phyloP scores from a whole-genome alignment of 2,113 vertebrate genomes.

The Sminthopsis crassicaudata region DNA sequence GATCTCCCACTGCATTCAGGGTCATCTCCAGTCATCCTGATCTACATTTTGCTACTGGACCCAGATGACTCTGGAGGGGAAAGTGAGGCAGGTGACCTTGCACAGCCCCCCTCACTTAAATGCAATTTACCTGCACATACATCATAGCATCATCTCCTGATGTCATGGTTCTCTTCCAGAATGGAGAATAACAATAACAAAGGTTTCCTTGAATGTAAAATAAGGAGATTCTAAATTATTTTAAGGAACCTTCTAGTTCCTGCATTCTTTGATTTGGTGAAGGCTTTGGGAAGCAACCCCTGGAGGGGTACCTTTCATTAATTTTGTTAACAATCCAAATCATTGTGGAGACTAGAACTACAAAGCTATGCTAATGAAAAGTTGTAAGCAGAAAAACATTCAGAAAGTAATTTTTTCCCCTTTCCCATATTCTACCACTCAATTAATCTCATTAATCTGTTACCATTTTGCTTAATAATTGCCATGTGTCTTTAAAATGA shows the following conservation, averaged over 20 bases:
- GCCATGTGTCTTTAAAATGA: not conserved
- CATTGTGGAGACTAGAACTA: slow-evolving; percentile 40
- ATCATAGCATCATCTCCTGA: too few relatives aligned
- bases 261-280: not conserved
- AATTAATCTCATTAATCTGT: not conserved
- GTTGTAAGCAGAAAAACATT: not conserved
- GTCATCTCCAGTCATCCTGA: too few relatives aligned
- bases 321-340: slow-evolving; percentile 11
- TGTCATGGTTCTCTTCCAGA: too few relatives aligned
- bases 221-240: not conserved
- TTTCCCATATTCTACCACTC: too few relatives aligned
- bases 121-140: too few relatives aligned
- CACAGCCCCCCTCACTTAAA: too few relatives aligned
- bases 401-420: not conserved
- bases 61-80: too few relatives aligned
- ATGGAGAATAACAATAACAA: too few relatives aligned
- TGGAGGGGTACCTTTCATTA: slow-evolving; percentile 28
- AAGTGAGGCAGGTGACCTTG: too few relatives aligned
- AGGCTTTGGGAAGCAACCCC: slow-evolving; percentile 36
- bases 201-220: not conserved
- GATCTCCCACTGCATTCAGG: too few relatives aligned
- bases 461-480: slow-evolving; percentile 18
- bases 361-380: slow-evolving; percentile 45
- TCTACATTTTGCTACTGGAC: too few relatives aligned
- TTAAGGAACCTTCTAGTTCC: not conserved